Evolutionary conservation across 2,888 invertebrate genomes (phyloP), one percentile per base, ranked within the genome.

Genomic region (Meta bourneti): DNA sequence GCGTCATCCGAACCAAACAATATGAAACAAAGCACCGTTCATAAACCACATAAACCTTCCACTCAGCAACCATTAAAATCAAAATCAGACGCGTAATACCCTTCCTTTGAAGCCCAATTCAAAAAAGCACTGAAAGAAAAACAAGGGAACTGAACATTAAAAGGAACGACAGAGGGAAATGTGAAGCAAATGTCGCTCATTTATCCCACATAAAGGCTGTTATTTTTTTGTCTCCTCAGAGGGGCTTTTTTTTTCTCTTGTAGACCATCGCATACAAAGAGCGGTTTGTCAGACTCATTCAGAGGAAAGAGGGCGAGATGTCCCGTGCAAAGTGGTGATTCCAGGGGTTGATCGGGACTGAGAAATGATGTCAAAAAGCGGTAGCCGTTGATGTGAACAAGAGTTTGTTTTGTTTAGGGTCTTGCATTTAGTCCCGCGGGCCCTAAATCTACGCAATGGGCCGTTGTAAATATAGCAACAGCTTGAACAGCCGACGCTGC

Each of bases 401-500:
- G 69, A 80, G 20, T 11, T 20, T 13, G 75, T 90, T 90, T 84
- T 90, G 90, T 90, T 83, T 70, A 8, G 48, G 83, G 80, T 54
- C 52, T 78, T 70, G 13, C 61, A 34, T 19, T 89, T 49, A 74
- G 48, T 83, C 72, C 11, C 49, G 48, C 77, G 4, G 54, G 77
- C 61, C 61, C 81, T 86, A 90, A 86, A 90, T 90, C 90, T 81
- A 20, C 16, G 78, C 71, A n/a, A 77, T 83, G 78, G 70, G 81
- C 52, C 72, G 75, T 69, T 69, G 90, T 90, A 90, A 84, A 90
- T 90, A 80, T 69, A 85, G 85, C 78, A n/a, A 78, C n/a, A 48
- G 11, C 7, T 34, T 34, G 34, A 34, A 34, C 75, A 72, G 84
- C 75, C n/a, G 61, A 20, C 72, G 71, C 49, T 72, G 51, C 70